Base-by-base conservation (phyloP, 1,140 invertebrate genomes). In the Drosophila repletoides region DNA sequence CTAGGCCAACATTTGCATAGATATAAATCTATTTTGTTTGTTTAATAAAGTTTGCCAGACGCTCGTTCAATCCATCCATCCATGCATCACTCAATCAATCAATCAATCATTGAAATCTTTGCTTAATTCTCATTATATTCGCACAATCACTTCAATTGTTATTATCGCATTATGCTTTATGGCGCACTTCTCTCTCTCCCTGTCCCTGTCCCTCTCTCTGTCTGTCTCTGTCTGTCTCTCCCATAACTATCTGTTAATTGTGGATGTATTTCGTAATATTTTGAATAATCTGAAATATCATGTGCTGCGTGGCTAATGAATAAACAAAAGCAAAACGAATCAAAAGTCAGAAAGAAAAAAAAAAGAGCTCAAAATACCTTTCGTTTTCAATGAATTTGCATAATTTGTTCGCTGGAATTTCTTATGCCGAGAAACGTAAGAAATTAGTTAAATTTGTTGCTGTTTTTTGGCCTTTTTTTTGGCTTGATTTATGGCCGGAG, bases 351-450 rank as follows among this genome's bases (percentile, higher is more conserved):
- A 9, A 49, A 48, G 22, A 21, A 36, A 19, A 5, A 48, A 41
- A 19, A 28, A 22, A 28, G 26, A 41, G 5, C 17, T 41, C 38
- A 10, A 43, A 73, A 80, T 80, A 53, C 55, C 79, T 83, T 83
- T 83, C 77, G 79, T 73, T 83, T 83, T 83, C 69, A 63, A 74
- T 84, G 56, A 73, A 84, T 83, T 83, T 74, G 73, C 77, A 84
- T 77, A 83, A 77, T 77, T 84, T 71, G 31, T 58, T 40, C 9
- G 38, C 38, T 24, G 46, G 46, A 41, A 56, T 66, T 66, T 65
- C 66, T 51, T 60, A 49, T 58, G 58, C 28, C 48, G 52, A 38
- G 43, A 67, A 67, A 34, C 45, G 33, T 64, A 68, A 28, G 48
- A 72, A 72, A 76, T 72, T 76, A 53, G 51, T 67, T n/a, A n/a